Percentiles rank a stretch among this genome's conserved stretches.
Evolutionary conservation across 2,113 vertebrate species (phyloP).

Genomic region (Dasyprocta punctata): DNA sequence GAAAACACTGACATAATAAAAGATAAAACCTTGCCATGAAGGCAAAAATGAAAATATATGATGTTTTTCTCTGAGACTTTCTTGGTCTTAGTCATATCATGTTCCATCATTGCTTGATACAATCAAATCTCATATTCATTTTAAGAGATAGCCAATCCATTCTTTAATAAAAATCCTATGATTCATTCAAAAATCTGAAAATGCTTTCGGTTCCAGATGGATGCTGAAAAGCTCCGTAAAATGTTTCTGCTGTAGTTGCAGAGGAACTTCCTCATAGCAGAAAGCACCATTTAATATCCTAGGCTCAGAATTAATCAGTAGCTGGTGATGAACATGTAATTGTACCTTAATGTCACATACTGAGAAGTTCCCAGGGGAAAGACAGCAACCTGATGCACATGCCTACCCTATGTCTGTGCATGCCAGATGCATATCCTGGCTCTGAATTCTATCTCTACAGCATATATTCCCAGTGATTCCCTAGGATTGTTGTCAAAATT

Average conservation of each 20-base stretch:
- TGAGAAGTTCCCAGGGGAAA: background rate
- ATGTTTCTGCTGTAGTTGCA: background rate
- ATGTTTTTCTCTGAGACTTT: conserved; percentile 42
- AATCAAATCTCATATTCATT: conserved; percentile 53
- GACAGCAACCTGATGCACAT: background rate
- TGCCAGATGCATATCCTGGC: background rate
- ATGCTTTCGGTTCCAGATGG: background rate
- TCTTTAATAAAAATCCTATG: conserved; percentile 61
- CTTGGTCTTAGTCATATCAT: conserved; percentile 24
- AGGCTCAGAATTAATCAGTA: background rate
- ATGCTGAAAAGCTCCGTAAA: conserved; percentile 21
- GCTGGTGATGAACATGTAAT: background rate
- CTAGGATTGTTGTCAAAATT: background rate
- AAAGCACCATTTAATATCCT: background rate
- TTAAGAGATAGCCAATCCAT: conserved; percentile 52
- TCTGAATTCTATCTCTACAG: background rate
- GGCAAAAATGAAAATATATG: conserved; percentile 33
- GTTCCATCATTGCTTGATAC: conserved; percentile 52
- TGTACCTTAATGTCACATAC: background rate
- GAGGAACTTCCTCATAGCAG: background rate
- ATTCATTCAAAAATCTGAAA: conserved; percentile 53
- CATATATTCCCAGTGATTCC: background rate
- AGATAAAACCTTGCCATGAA: conserved; percentile 43
- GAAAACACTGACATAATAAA: conserved; percentile 57
- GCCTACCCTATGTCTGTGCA: background rate